These are phyloP conservation scores for Cheiracanthium punctorium DNA, from an alignment of 2,888 invertebrate genomes.

Conservation along the genomic window DNA sequence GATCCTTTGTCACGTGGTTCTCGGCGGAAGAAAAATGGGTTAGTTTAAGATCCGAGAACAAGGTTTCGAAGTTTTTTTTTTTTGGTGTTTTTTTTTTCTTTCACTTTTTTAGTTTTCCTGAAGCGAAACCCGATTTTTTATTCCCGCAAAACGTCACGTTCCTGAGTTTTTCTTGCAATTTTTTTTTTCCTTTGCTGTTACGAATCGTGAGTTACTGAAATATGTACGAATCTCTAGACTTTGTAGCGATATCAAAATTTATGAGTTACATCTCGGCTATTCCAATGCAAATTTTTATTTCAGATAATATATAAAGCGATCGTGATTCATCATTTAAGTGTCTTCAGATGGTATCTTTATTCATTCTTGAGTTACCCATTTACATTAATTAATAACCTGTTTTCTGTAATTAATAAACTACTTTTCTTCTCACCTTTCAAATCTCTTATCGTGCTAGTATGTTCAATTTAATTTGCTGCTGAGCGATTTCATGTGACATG, in stretches of 20 bases:
- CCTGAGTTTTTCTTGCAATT: not conserved
- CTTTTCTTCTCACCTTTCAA: too few relatives aligned
- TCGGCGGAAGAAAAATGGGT: slow-evolving; percentile 29
- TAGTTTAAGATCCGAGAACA: slow-evolving; percentile 28
- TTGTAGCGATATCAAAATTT: not conserved
- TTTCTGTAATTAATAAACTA: too few relatives aligned
- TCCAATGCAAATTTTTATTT: too few relatives aligned
- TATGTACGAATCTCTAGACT: not conserved
- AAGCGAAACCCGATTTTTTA: not conserved
- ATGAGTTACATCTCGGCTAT: too few relatives aligned
- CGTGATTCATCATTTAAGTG: too few relatives aligned
- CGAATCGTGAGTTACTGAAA: not conserved
- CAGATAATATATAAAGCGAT: too few relatives aligned
- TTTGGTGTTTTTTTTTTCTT: not conserved
- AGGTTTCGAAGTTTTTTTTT: not conserved
- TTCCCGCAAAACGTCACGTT: not conserved
- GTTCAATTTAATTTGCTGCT: too few relatives aligned
- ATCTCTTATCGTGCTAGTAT: too few relatives aligned
- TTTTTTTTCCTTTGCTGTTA: not conserved
- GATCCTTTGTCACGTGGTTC: slow-evolving; percentile 30
- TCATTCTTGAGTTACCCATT: too few relatives aligned
- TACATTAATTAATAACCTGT: too few relatives aligned
- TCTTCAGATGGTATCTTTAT: too few relatives aligned
- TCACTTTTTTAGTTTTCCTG: not conserved
- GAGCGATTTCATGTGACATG: too few relatives aligned